Conservation (phyloP, 2,888 invertebrate species). For the Oscheius myriophilus region DNA sequence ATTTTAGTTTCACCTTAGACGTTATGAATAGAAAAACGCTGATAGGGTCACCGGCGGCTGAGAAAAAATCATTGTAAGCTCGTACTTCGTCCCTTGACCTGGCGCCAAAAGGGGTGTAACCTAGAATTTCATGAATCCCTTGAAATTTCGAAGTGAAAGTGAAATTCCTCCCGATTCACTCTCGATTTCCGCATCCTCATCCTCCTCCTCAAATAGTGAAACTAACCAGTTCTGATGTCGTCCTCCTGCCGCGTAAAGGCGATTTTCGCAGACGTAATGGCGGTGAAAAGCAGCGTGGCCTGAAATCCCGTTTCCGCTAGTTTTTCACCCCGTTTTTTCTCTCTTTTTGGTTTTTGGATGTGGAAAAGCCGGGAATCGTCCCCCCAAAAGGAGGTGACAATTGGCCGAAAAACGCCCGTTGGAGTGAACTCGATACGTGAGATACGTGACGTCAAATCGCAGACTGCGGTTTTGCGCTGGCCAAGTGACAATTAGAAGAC, state of each 20-base stretch:
- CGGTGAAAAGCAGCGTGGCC: conserved; percentile 60
- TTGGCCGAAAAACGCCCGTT: too few species aligned
- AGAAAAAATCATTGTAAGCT: conserved; percentile 55
- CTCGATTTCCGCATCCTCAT: neutral
- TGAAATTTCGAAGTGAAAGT: neutral
- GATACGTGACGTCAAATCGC: too few species aligned
- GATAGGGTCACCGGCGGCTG: conserved; percentile 54
- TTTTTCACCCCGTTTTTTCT: neutral
- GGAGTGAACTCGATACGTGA: too few species aligned
- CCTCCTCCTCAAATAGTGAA: neutral
- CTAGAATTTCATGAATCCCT: conserved; percentile 32
- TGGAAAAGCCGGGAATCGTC: neutral
- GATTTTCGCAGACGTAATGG: conserved; percentile 61
- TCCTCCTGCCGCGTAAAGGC: conserved; percentile 65
- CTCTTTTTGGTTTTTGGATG: neutral
- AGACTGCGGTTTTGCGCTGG: too few species aligned
- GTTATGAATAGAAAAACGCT: conserved; percentile 57
- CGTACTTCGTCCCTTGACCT: conserved; percentile 57
- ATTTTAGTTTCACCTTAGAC: conserved; percentile 37
- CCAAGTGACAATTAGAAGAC: neutral
- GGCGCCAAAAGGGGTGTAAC: conserved; percentile 65
- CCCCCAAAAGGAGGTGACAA: conserved; percentile 44
- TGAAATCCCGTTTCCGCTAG: conserved; percentile 38
- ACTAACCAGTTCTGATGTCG: conserved; percentile 61
- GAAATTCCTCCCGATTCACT: conserved; percentile 5